These are phyloP conservation scores for Eustalomyia histrio DNA, from an alignment of 2,888 invertebrate genomes.

Conservation along the genomic window DNA sequence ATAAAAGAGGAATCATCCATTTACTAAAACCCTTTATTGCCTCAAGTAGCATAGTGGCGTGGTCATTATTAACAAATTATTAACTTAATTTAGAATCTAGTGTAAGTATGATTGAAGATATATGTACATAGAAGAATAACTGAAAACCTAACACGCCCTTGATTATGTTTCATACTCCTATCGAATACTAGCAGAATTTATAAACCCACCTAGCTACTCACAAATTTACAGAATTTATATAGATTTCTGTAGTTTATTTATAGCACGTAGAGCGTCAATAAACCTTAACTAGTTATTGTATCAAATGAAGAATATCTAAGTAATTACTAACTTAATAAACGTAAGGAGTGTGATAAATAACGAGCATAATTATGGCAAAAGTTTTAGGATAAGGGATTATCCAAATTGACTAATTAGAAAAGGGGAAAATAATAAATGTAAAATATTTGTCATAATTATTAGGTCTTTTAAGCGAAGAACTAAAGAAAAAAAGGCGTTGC, in stretches of 20 bases:
- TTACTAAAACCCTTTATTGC: not conserved
- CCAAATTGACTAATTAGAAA: too few relatives aligned
- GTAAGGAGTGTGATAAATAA: too few relatives aligned
- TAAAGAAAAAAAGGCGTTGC: too few relatives aligned
- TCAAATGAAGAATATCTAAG: not conserved
- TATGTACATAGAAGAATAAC: not conserved
- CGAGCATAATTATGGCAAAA: too few relatives aligned
- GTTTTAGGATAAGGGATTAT: too few relatives aligned
- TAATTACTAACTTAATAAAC: not conserved
- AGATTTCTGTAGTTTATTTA: constrained; percentile 11
- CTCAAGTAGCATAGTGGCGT: not conserved
- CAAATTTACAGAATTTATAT: not conserved
- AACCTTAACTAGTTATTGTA: constrained; percentile 3
- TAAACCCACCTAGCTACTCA: not conserved
- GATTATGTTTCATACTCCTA: not conserved
- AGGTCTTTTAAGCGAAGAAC: too few relatives aligned
- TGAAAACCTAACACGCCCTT: not conserved
- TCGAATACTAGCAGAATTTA: not conserved
- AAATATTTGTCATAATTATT: too few relatives aligned
- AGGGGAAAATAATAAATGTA: too few relatives aligned
- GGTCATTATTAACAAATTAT: constrained; percentile 36
- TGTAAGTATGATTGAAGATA: not conserved
- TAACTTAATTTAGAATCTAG: constrained; percentile 22
- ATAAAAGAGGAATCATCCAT: not conserved
- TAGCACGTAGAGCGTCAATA: constrained; percentile 26